phyloP scores from a whole-genome alignment of 2,797 vertebrate genomes.

The Chaunax sp. region DNA sequence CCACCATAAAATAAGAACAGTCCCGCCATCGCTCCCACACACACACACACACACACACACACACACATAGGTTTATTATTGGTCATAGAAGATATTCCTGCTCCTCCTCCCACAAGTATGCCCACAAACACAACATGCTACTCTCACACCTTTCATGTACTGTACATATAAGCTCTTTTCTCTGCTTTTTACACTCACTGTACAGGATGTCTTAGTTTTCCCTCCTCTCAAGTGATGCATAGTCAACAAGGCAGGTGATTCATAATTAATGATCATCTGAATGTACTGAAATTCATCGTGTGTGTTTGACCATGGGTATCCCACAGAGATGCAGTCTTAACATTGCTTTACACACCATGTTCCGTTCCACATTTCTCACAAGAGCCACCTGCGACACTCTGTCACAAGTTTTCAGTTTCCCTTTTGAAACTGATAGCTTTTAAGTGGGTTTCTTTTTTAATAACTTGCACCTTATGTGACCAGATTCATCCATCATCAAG shows the following conservation, averaged over 20 bases:
- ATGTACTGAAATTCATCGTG: constrained; percentile 67
- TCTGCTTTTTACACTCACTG: constrained; percentile 25
- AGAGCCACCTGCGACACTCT: constrained; percentile 1
- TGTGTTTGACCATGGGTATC: constrained; percentile 52
- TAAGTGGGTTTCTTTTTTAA: constrained; percentile 1
- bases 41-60: constrained; percentile 19
- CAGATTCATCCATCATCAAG: constrained; percentile 13
- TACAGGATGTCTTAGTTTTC: constrained; percentile 56
- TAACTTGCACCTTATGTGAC: constrained; percentile 14
- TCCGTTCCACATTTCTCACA: constrained; percentile 24
- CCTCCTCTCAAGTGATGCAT: constrained; percentile 57
- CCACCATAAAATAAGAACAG: constrained; percentile 21
- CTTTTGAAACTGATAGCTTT: constrained; percentile 14
- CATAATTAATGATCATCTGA: constrained; percentile 71
- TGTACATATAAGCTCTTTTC: constrained; percentile 44
- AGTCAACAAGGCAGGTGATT: constrained; percentile 68
- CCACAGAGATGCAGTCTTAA: constrained; percentile 26
- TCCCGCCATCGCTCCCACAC: not conserved
- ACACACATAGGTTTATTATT: constrained; percentile 40
- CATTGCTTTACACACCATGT: constrained; percentile 33
- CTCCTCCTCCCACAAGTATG: constrained; percentile 30
- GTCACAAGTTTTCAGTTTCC: constrained; percentile 4
- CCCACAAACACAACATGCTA: constrained; percentile 24
- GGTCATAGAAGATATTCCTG: constrained; percentile 33
- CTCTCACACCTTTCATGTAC: constrained; percentile 33